Evolutionary conservation across 2,888 invertebrate species (phyloP).

Genomic region (Octodonta nipae): DNA sequence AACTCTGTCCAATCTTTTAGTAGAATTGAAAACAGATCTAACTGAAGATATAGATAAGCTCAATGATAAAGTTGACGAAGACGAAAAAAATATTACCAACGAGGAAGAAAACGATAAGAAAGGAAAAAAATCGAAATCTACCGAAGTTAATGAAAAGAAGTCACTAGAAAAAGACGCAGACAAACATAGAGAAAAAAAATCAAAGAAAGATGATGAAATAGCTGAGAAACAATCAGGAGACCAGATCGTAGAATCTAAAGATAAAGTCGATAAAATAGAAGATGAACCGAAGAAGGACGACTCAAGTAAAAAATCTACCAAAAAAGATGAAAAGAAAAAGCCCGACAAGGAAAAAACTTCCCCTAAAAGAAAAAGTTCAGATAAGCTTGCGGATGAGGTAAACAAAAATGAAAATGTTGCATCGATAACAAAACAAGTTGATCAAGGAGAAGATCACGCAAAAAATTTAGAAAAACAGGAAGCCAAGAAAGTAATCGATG

Average conservation of each 20-base stretch:
- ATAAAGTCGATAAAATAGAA: constrained; percentile 11
- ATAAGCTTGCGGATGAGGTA: no score
- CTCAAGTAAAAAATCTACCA: no score
- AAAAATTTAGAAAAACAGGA: no score
- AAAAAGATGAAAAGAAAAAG: no score
- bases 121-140: neutral
- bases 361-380: constrained; percentile 9
- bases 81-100: neutral
- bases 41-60: neutral
- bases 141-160: constrained; percentile 4
- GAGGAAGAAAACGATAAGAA: constrained; percentile 6
- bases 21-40: neutral
- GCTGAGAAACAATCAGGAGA: neutral
- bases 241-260: no score
- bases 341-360: constrained; percentile 9
- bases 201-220: neutral
- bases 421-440: no score
- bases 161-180: constrained; percentile 1
- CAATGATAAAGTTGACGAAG: neutral
- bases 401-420: no score
- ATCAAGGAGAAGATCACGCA: no score
- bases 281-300: constrained; percentile 11
- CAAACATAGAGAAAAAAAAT: neutral
- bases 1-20: no score
- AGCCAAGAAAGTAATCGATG: no score